phyloP scores from a whole-genome alignment of 1,140 invertebrate genomes.

The Eurosta solidaginis region DNA sequence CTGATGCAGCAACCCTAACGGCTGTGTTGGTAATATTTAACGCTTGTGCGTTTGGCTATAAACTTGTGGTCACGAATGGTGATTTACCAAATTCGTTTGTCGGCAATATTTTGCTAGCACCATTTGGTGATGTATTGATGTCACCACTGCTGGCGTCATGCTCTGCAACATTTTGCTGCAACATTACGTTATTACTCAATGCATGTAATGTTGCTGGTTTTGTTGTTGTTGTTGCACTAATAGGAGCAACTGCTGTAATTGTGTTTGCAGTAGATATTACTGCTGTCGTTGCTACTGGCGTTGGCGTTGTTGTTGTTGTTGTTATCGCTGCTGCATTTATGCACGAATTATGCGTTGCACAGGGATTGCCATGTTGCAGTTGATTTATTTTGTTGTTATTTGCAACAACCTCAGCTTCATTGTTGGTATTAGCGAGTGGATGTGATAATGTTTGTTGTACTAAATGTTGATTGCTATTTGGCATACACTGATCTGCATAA shows the following conservation, averaged over 20 bases:
- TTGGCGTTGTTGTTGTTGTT: slow-evolving; percentile 30
- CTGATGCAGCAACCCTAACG: neutral
- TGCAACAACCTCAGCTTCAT: slow-evolving; percentile 44
- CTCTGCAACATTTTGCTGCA: slow-evolving; percentile 21
- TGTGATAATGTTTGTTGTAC: neutral
- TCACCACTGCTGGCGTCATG: slow-evolving; percentile 25
- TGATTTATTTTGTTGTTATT: slow-evolving; percentile 59
- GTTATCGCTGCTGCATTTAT: slow-evolving; percentile 32
- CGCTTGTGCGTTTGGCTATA: slow-evolving; percentile 48
- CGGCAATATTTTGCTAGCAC: neutral
- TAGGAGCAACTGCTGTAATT: slow-evolving; percentile 21
- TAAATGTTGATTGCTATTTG: slow-evolving; percentile 45
- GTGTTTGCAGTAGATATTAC: too few relatives aligned
- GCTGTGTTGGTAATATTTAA: neutral
- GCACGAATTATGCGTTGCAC: neutral
- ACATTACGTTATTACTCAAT: slow-evolving; percentile 24
- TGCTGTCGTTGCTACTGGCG: slow-evolving; percentile 34
- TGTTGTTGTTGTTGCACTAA: neutral
- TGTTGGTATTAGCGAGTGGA: neutral
- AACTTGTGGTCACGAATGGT: slow-evolving; percentile 49
- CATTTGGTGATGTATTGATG: neutral
- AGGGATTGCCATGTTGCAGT: slow-evolving; percentile 43
- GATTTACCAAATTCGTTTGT: slow-evolving; percentile 11
- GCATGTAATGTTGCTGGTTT: neutral
- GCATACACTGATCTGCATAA: slow-evolving; percentile 59